Percentiles rank a stretch among this genome's conserved stretches.
Evolutionary conservation across 2,797 vertebrate species (phyloP).

Genomic region (Garrulus glandarius): DNA sequence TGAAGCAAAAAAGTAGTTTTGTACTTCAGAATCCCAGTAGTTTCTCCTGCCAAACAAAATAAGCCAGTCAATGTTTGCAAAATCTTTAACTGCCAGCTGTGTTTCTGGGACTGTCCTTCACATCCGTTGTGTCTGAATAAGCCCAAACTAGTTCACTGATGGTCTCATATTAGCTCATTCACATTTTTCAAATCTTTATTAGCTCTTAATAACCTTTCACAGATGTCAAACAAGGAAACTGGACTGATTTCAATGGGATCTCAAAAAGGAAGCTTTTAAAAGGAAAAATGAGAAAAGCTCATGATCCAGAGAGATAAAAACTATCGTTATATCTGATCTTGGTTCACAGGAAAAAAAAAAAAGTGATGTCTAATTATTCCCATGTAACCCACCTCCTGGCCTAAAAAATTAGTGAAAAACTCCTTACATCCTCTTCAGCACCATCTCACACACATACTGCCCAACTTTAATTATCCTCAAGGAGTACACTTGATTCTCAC

Average conservation of each 20-base stretch:
- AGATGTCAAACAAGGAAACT: background rate
- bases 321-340: background rate
- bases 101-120: background rate
- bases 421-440: background rate
- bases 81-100: background rate
- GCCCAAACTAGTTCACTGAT: background rate
- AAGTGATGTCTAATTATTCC: background rate
- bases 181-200: constrained; percentile 13
- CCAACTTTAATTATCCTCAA: background rate
- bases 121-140: background rate
- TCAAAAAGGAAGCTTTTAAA: background rate
- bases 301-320: background rate
- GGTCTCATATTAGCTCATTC: background rate
- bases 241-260: background rate
- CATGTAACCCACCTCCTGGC: background rate
- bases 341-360: background rate
- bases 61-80: background rate
- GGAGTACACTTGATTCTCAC: background rate
- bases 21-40: background rate
- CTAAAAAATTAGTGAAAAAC: background rate
- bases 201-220: background rate
- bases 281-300: background rate
- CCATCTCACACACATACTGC: background rate
- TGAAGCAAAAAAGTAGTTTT: background rate
- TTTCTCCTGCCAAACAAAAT: background rate